These are phyloP conservation scores for Coturnix japonica DNA, from an alignment of 2,113 vertebrate genomes.

Conservation along the genomic window DNA sequence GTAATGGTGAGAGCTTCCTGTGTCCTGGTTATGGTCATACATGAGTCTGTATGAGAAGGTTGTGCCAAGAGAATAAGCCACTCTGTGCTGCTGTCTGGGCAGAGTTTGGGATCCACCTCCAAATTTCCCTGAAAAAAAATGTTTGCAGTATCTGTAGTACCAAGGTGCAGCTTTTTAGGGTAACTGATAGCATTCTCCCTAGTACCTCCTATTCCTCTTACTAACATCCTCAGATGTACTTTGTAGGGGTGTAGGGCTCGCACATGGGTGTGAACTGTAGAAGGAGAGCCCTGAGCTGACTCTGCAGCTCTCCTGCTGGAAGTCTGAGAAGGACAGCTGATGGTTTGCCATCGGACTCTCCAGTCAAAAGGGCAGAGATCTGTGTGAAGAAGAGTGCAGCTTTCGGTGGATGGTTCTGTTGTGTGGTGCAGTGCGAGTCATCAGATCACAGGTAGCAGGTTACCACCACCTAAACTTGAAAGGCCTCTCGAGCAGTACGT, in stretches of 20 bases:
- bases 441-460: conserved; percentile 1
- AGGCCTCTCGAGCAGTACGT: neutral
- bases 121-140: neutral
- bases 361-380: conserved; percentile 34
- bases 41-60: neutral
- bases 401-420: neutral
- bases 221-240: neutral
- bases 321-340: neutral
- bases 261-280: neutral
- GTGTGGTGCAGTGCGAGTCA: neutral
- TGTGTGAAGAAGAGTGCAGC: conserved; percentile 18
- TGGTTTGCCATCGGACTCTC: neutral
- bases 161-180: neutral
- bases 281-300: neutral
- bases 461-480: conserved; percentile 28
- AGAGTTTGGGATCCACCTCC: neutral
- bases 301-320: neutral
- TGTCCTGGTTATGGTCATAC: neutral
- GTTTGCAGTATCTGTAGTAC: neutral
- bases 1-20: neutral
- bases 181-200: neutral
- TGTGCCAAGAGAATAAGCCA: neutral
- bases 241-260: neutral
- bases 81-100: neutral
- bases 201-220: neutral